Conservation (phyloP, 2,797 vertebrate species). For the Brachymystax lenok region DNA sequence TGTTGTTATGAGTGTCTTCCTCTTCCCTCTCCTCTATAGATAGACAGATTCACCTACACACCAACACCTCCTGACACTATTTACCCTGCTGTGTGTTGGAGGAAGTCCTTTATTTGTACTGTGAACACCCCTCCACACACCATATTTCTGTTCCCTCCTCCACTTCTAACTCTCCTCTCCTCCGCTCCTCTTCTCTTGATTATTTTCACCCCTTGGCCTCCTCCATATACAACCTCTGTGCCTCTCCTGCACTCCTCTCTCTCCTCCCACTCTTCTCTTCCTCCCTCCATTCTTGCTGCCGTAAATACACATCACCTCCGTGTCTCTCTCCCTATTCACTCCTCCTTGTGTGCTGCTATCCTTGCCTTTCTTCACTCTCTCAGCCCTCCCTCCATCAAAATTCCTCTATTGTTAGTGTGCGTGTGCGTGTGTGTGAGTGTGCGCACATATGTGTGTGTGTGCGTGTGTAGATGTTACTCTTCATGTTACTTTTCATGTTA, state of each 20-base stretch:
- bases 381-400: not conserved
- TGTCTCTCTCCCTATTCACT: slow-evolving; percentile 3
- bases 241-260: slow-evolving; percentile 53
- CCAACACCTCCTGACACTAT: slow-evolving; percentile 6
- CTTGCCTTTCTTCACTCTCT: slow-evolving; percentile 22
- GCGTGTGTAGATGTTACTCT: not conserved
- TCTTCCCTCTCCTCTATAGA: slow-evolving; percentile 39
- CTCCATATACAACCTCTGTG: slow-evolving; percentile 38
- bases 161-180: slow-evolving; percentile 19
- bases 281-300: slow-evolving; percentile 46
- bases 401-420: not conserved
- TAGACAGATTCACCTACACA: slow-evolving; percentile 52
- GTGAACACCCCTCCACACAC: slow-evolving; percentile 18
- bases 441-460: not conserved
- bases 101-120: slow-evolving; percentile 47
- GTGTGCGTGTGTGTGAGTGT: not conserved
- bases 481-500: too few relatives aligned
- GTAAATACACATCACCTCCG: slow-evolving; percentile 55
- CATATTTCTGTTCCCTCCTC: slow-evolving; percentile 20
- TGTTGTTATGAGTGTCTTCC: too few relatives aligned
- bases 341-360: slow-evolving; percentile 5
- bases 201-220: slow-evolving; percentile 67
- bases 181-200: slow-evolving; percentile 53
- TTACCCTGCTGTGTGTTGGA: slow-evolving; percentile 36
- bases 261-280: slow-evolving; percentile 59